Percentiles rank a stretch among this genome's conserved stretches.
phyloP scores from a whole-genome alignment of 2,113 vertebrate species.

The Fulica atra region DNA sequence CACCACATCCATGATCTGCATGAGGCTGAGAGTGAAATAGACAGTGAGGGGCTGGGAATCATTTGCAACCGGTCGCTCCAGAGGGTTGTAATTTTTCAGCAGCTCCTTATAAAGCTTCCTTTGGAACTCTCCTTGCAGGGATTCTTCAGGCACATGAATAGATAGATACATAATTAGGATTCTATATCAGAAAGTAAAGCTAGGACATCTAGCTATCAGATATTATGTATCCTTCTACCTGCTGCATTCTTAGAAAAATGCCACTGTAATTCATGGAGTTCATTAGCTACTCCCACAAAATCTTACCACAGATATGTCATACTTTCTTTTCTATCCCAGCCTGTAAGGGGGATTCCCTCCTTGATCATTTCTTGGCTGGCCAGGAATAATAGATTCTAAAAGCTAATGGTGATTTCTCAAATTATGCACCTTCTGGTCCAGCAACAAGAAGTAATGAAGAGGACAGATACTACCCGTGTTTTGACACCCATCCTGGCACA shows the following conservation, averaged over 20 bases:
- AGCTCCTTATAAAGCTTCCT: slow-evolving; percentile 86
- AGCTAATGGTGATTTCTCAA: neutral
- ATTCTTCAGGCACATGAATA: slow-evolving; percentile 74
- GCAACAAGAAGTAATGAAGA: neutral
- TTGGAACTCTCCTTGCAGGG: slow-evolving; percentile 89
- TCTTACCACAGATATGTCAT: neutral
- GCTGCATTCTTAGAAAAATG: neutral
- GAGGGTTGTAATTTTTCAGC: slow-evolving; percentile 83
- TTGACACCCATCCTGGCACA: neutral
- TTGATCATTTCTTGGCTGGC: neutral
- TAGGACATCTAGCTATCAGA: neutral
- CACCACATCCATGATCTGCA: slow-evolving; percentile 98
- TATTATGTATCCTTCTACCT: neutral
- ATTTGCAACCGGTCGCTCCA: slow-evolving; percentile 89
- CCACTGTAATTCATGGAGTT: neutral
- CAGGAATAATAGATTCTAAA: neutral
- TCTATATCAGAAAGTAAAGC: neutral
- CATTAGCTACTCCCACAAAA: neutral
- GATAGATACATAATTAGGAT: neutral
- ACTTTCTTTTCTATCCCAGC: neutral
- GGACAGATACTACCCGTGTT: neutral
- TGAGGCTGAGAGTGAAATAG: slow-evolving; percentile 87
- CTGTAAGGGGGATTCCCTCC: neutral
- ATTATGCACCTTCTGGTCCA: neutral
- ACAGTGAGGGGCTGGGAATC: slow-evolving; percentile 89